Evolutionary conservation across 2,888 invertebrate genomes (phyloP), one percentile per base, ranked within the genome.

Genomic region (Brassicogethes aeneus): DNA sequence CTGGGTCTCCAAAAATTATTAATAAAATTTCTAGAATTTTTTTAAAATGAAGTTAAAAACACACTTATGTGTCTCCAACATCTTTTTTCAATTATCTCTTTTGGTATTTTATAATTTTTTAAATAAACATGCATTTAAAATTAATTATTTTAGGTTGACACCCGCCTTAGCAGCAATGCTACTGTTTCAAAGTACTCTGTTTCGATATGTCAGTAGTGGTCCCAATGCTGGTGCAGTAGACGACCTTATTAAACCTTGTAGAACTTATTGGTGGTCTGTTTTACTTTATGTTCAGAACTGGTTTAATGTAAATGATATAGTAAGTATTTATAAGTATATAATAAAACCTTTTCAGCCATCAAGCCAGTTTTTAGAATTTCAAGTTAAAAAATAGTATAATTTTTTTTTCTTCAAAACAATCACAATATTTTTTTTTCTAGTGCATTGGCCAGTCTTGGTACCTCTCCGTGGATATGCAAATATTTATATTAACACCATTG

Each of bases 401-500:
- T n/a, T n/a, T n/a, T n/a, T n/a, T n/a, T n/a, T n/a, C n/a, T n/a
- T n/a, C n/a, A n/a, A n/a, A n/a, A n/a, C n/a, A n/a, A n/a, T 7
- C 23, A 23, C 5, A 23, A 7, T 23, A 23, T 7, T 23, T 23
- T 10, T 23, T 23, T 7, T 23, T 23, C 10, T 23, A 23, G 23
- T 23, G 23, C 10, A 23, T 10, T 23, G 23, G 23, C 16, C 39
- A 30, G 14, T 5, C 23, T 10, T 41, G 38, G 33, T 41, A 39
- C 17, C 17, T 41, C 16, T 39, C 37, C 8, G 17, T 17, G 8
- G 33, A 41, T 16, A 42, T 43, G 31, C 40, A 43, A 36, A 29
- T 41, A n/a, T 43, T 41, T 30, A 5, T 41, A n/a, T 33, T 40
- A 15, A 41, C 43, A 12, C 43, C 43, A 32, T 16, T 41, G 3